A percentile compares a stretch with the other conserved stretches of the same genome.
Evolutionary conservation across 2,113 vertebrate species (phyloP).

Genomic region (Halcyon malimbica): DNA sequence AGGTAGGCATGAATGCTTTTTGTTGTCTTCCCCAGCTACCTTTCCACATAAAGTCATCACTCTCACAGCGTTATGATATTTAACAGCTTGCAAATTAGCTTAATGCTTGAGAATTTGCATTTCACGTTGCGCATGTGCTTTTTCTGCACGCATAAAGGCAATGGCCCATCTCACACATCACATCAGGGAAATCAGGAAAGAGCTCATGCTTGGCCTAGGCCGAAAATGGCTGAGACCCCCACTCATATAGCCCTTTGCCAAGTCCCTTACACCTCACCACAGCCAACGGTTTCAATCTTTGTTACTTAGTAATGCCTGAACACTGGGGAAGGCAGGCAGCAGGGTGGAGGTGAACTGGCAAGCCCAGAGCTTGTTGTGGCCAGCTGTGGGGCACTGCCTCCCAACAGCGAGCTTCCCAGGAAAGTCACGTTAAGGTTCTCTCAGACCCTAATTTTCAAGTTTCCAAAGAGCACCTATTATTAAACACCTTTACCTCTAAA

Average conservation of each 20-base stretch:
- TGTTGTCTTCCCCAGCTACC: background rate
- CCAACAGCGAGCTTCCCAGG: accelerated
- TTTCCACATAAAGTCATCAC: background rate
- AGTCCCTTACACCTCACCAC: background rate
- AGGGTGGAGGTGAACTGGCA: accelerated
- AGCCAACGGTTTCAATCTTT: background rate
- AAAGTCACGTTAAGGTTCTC: background rate
- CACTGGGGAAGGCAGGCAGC: background rate
- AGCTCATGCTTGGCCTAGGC: background rate
- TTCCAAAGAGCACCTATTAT: background rate
- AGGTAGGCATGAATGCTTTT: background rate
- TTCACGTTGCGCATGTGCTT: background rate
- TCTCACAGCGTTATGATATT: background rate
- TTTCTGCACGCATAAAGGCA: background rate
- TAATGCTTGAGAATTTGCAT: background rate
- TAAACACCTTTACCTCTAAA: background rate
- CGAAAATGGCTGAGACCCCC: background rate
- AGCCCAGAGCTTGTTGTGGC: background rate
- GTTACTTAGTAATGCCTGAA: too few relatives aligned
- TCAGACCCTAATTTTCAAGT: background rate
- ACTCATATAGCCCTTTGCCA: accelerated
- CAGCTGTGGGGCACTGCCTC: background rate
- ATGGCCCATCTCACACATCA: background rate
- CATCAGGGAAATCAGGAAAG: background rate
- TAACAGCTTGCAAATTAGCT: background rate